Evolutionary conservation across 2,888 invertebrate genomes (phyloP).

Genomic region (Pegoplata infirma): DNA sequence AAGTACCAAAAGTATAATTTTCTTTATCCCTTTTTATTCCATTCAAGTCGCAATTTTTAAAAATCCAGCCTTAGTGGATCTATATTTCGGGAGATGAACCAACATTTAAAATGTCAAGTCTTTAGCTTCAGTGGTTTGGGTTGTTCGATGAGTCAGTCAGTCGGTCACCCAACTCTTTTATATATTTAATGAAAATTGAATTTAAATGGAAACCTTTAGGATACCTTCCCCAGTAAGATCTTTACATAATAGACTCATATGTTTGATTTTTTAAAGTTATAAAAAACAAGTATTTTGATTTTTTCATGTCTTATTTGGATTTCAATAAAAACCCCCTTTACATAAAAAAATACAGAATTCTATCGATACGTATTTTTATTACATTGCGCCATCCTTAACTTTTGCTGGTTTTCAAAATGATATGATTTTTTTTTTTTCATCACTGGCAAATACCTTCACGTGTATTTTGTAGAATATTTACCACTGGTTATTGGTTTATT

Average conservation of each 20-base stretch:
- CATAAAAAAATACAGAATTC: conserved; percentile 21
- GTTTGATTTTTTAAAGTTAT: not conserved
- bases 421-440: conserved; percentile 11
- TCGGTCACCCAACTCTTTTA: too few species aligned
- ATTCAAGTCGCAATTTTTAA: too few species aligned
- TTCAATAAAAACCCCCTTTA: conserved; percentile 8
- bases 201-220: too few species aligned
- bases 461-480: conserved; percentile 46
- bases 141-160: too few species aligned
- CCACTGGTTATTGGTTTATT: conserved; percentile 58
- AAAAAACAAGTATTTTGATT: conserved; percentile 52
- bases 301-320: conserved; percentile 26
- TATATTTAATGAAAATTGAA: too few species aligned
- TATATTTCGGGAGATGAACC: too few species aligned
- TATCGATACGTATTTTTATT: conserved; percentile 53
- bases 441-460: conserved; percentile 42
- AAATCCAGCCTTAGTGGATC: too few species aligned
- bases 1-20: too few species aligned
- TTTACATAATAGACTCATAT: conserved; percentile 43
- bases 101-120: too few species aligned
- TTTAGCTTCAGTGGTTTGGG: too few species aligned
- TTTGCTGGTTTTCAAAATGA: conserved; percentile 18
- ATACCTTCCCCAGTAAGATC: too few species aligned
- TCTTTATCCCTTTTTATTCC: too few species aligned
- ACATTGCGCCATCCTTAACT: conserved; percentile 11